These are phyloP conservation scores for Trachurus trachurus DNA, from an alignment of 2,797 vertebrate genomes.

Conservation along the genomic window DNA sequence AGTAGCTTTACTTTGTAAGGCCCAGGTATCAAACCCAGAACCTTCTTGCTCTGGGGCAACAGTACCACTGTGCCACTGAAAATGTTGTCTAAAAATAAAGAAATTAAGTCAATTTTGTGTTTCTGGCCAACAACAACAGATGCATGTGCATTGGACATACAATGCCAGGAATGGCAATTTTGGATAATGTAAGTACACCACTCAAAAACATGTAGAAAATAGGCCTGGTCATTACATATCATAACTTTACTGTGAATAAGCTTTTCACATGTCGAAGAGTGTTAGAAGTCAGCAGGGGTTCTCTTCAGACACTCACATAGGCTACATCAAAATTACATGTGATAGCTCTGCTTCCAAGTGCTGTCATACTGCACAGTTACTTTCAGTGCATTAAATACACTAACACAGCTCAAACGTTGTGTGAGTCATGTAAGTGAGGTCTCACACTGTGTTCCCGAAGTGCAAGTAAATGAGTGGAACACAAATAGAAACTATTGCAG, in stretches of 20 bases:
- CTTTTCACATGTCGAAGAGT: conserved; percentile 1
- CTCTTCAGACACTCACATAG: neutral
- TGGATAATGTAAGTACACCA: too few relatives aligned
- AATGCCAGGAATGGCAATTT: too few relatives aligned
- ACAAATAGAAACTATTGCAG: neutral
- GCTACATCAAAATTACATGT: neutral
- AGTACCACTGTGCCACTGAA: too few relatives aligned
- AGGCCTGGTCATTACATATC: too few relatives aligned
- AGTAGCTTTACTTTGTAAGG: too few relatives aligned
- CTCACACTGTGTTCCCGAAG: neutral
- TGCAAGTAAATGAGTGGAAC: neutral
- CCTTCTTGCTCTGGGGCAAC: too few relatives aligned
- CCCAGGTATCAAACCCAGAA: too few relatives aligned
- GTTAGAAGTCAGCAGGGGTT: neutral
- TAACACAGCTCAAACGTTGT: neutral
- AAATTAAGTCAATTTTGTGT: too few relatives aligned
- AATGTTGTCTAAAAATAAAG: too few relatives aligned
- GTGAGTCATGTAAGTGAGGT: neutral
- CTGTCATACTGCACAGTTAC: neutral
- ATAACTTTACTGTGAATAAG: too few relatives aligned
- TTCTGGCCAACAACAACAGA: too few relatives aligned
- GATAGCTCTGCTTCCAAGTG: neutral
- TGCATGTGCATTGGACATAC: too few relatives aligned
- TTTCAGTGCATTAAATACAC: neutral
- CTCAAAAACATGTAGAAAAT: neutral